These are phyloP conservation scores for Goniozus legneri DNA, from an alignment of 1,140 invertebrate species.

Conservation along the genomic window DNA sequence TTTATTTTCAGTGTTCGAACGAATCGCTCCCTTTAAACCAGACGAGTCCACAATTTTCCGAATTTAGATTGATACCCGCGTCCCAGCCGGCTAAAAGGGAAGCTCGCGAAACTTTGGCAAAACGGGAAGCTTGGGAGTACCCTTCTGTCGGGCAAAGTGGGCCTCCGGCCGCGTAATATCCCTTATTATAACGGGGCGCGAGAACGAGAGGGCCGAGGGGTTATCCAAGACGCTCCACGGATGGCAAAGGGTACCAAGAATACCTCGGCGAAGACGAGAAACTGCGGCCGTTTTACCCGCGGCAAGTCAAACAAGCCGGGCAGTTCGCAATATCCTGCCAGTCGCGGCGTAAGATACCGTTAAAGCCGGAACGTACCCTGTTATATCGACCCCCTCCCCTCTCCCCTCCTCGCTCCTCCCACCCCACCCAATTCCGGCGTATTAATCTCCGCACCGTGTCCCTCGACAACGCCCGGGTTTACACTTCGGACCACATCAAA, in stretches of 20 bases:
- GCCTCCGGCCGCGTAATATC: conserved; percentile 29
- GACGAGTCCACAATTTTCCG: not conserved
- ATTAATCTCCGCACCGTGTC: not conserved
- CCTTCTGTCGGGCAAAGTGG: no score
- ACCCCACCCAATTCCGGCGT: conserved; percentile 1
- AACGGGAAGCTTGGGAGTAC: no score
- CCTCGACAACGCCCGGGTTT: conserved; percentile 9
- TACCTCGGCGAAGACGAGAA: no score
- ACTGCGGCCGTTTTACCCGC: conserved; percentile 40
- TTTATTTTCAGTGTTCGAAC: not conserved
- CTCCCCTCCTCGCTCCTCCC: not conserved
- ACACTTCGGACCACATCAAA: conserved; percentile 36
- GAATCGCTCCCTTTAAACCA: not conserved
- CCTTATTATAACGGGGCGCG: conserved; percentile 33
- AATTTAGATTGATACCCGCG: not conserved
- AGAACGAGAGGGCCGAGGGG: conserved; percentile 17
- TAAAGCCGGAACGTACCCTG: conserved; percentile 20
- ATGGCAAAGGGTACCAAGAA: not conserved
- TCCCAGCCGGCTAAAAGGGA: no score
- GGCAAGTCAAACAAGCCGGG: conserved; percentile 45
- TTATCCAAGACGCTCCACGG: conserved; percentile 11
- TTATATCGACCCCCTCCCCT: conserved; percentile 3
- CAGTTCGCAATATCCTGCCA: conserved; percentile 41
- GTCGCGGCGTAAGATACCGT: conserved; percentile 33
- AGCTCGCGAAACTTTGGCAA: no score